Evolutionary conservation across 2,113 vertebrate species (phyloP), one percentile per base, ranked within the genome.

Genomic region (Prolemur simus): DNA sequence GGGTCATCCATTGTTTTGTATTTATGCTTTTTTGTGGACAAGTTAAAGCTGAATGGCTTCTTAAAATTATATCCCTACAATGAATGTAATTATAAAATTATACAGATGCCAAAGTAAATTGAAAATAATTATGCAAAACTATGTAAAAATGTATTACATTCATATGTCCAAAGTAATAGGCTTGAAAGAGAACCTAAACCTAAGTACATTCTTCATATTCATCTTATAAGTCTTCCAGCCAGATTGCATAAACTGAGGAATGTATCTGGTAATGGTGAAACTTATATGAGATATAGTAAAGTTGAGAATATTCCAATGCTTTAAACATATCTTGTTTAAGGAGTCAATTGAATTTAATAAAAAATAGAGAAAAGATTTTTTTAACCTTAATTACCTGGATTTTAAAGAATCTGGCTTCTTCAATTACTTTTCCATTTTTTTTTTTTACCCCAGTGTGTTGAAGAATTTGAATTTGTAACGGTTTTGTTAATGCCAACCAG

Each of bases 1-100:
- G 73, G 68, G 69, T 94, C 66, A 96, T 94, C 49, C 81, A 92
- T 89, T 87, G 77, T 95, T 97, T 87, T 91, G 58, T 95, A 85
- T 82, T 91, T 96, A 87, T 96, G 64, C 27, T 87, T 94, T 96
- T 89, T 94, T 85, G 21, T 95, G 69, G 32, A 37, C 39, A 77
- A 69, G 83, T 91, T 95, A 89, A 95, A 94, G 54, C 52, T 86
- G 18, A 97, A 74, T 89, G 56, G 34, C 56, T 73, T 42, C 68
- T 88, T 92, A 63, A 85, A 87, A 91, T 64, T 97, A 56, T 93
- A 32, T 84, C 25, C 85, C 5, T 90, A 42, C 11, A 49, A 32
- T 58, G 37, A 93, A 42, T 93, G 25, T 54, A 91, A 78, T 95
- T 89, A 82, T 49, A 58, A 93, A 78, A 92, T 86, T 97, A 95